Base-by-base conservation (phyloP, 2,888 invertebrate species). In the Brachypterus glaber region DNA sequence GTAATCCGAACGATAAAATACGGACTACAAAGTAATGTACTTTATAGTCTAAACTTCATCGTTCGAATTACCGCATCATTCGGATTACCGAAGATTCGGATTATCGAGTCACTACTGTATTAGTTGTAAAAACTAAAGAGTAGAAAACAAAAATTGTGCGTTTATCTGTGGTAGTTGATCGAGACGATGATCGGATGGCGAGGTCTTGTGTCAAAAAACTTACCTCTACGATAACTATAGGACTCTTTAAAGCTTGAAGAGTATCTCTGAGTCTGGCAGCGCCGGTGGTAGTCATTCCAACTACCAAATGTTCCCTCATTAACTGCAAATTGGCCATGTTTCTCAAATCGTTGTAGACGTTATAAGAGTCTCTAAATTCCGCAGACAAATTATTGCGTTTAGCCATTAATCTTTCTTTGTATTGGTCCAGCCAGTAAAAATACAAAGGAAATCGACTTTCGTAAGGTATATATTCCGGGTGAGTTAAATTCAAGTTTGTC, bases 241-340 rank as follows among this genome's bases (percentile, higher is more conserved):
- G 74, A 3, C 77, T 74, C 39, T 70, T 64, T 2, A 85, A 60
- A 31, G 70, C 65, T 35, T 72, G 69, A 42, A 88, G 64, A 3
- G 82, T 64, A 1, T 71, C 67, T 47, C 78, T 76, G 12, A 77
- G 63, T 36, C 78, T 70, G 0, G 87, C 85, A 0, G 86, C 86
- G 12, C 77, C 76, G 0, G 83, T 79, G 1, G 87, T 87, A 3
- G 88, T 89, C 61, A 84, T 78, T 1, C 82, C 86, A 15, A 86
- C 69, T 1, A 84, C 72, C 16, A 73, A 56, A 5, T 70, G 71
- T 0, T 64, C 53, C 36, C 63, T 67, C 51, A 77, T 67, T 17
- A 72, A 63, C 44, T 73, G 68, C 4, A 71, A 68, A 45, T 80
- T 76, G 30, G 72, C 69, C 3, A 77, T 64, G 1, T 69, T 69